A percentile compares a stretch with the other conserved stretches of the same genome.
Conservation (phyloP, 2,113 vertebrate species). For the Acanthochromis polyacanthus region DNA sequence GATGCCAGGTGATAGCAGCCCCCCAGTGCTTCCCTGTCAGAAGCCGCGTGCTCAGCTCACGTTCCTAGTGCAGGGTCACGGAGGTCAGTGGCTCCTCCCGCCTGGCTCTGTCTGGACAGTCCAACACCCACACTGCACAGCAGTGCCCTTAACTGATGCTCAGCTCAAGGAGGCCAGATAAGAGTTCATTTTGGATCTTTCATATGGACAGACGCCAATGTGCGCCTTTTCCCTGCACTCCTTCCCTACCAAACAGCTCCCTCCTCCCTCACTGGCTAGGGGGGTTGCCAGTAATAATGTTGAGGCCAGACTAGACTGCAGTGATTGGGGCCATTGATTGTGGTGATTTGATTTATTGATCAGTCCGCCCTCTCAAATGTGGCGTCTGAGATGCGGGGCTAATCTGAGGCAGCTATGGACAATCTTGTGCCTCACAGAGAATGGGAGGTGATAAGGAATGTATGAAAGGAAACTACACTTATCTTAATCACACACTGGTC, state of each 20-base stretch:
- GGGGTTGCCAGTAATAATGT: conserved; percentile 94
- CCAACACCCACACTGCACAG: conserved; percentile 4
- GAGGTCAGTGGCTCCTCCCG: conserved; percentile 68
- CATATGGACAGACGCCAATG: conserved; percentile 83
- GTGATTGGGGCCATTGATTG: conserved; percentile 97
- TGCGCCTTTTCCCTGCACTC: conserved; percentile 1
- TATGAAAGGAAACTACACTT: conserved; percentile 94
- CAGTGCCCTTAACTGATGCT: conserved; percentile 58
- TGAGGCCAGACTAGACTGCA: conserved; percentile 91
- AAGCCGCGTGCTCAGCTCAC: conserved; percentile 50
- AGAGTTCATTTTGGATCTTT: conserved; percentile 72
- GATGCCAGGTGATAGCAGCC: conserved; percentile 67
- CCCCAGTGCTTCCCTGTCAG: conserved; percentile 53
- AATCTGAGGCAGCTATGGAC: conserved; percentile 94
- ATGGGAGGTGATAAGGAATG: conserved; percentile 91
- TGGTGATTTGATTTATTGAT: conserved; percentile 99
- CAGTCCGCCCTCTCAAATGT: conserved; percentile 91
- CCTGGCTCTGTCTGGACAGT: conserved; percentile 46
- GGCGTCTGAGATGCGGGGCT: conserved; percentile 93
- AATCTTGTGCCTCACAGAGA: conserved; percentile 90
- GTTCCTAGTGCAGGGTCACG: conserved; percentile 52
- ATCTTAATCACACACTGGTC: conserved; percentile 91
- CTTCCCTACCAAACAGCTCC: conserved; percentile 28
- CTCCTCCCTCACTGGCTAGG: conserved; percentile 50
- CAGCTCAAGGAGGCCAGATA: conserved; percentile 79